phyloP scores from a whole-genome alignment of 2,113 vertebrate genomes.

The Calonectris borealis region DNA sequence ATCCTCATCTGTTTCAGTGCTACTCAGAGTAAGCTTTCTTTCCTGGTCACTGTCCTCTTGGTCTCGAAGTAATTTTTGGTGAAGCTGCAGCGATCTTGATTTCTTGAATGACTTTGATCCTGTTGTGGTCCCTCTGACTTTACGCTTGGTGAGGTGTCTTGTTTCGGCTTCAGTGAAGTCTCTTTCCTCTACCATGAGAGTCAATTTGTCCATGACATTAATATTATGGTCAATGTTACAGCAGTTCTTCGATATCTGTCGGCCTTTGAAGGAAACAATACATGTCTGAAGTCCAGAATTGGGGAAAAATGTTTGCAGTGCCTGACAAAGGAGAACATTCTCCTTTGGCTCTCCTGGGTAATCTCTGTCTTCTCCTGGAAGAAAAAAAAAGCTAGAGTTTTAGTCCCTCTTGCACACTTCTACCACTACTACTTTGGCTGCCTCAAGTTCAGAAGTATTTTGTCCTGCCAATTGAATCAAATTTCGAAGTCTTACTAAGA shows the following conservation, averaged over 20 bases:
- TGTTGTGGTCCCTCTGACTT: constrained; percentile 8
- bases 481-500: neutral
- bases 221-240: constrained; percentile 72
- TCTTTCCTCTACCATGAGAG: constrained; percentile 74
- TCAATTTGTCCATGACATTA: constrained; percentile 67
- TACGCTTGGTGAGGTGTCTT: constrained; percentile 50
- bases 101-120: constrained; percentile 59
- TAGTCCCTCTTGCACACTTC: neutral
- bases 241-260: constrained; percentile 66
- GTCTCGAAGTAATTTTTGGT: constrained; percentile 21
- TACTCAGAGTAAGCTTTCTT: constrained; percentile 41
- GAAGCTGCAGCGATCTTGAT: constrained; percentile 20
- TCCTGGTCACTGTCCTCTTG: constrained; percentile 58
- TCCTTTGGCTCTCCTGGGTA: constrained; percentile 58
- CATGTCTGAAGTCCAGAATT: constrained; percentile 78
- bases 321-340: constrained; percentile 84
- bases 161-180: constrained; percentile 46
- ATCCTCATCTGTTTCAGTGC: constrained; percentile 77
- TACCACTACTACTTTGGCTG: neutral
- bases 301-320: constrained; percentile 80
- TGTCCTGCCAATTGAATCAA: neutral
- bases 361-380: constrained; percentile 27
- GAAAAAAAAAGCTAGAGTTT: neutral
- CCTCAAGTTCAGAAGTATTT: neutral
- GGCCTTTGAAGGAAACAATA: constrained; percentile 77